Conservation (phyloP, 2,797 vertebrate species). For the Morus bassanus region DNA sequence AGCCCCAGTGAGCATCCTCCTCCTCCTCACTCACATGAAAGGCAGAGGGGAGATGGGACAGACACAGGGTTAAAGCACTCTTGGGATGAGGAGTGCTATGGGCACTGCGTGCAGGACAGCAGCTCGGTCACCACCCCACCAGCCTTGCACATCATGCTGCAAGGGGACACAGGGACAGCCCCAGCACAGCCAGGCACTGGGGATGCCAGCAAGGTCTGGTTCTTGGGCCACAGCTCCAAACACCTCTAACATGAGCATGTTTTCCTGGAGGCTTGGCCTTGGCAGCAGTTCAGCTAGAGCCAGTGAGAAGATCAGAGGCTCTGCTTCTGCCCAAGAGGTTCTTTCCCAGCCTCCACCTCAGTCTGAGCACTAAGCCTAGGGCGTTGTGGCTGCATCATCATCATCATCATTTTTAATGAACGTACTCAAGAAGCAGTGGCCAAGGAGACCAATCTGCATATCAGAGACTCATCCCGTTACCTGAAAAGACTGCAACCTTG, state of each 20-base stretch:
- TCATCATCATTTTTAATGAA: neutral
- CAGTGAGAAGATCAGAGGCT: neutral
- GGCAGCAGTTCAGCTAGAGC: neutral
- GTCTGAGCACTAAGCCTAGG: neutral
- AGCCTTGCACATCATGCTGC: neutral
- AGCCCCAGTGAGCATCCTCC: neutral
- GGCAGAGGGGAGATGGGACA: neutral
- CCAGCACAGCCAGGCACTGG: neutral
- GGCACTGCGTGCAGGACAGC: rapidly evolving
- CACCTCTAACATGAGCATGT: rapidly evolving
- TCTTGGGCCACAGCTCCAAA: neutral
- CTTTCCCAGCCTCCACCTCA: neutral
- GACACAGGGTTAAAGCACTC: neutral
- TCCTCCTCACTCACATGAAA: neutral
- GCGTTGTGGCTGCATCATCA: neutral
- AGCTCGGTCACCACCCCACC: neutral
- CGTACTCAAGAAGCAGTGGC: rapidly evolving
- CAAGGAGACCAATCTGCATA: neutral
- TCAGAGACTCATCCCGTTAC: neutral
- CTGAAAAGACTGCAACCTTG: neutral
- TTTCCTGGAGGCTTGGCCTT: neutral
- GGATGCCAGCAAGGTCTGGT: neutral
- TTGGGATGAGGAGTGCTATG: neutral
- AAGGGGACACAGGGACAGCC: neutral
- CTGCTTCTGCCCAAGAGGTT: neutral